These are phyloP conservation scores for Nycticorax nycticorax DNA, from an alignment of 2,113 vertebrate species.

Conservation along the genomic window DNA sequence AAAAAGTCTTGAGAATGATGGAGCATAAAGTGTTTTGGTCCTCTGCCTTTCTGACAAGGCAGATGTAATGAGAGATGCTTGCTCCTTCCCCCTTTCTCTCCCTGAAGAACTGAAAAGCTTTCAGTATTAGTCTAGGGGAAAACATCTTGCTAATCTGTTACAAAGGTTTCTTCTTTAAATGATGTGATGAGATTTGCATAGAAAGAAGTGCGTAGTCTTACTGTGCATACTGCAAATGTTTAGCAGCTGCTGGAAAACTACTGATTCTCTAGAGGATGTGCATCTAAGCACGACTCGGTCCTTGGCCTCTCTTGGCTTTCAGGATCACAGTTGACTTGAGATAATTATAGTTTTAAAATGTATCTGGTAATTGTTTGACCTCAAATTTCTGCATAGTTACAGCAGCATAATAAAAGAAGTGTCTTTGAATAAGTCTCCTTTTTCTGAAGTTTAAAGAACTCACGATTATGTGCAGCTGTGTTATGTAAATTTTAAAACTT, in stretches of 20 bases:
- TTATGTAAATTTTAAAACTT: neutral
- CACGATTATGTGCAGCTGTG: neutral
- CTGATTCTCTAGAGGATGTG: neutral
- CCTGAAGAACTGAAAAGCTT: neutral
- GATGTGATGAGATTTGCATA: neutral
- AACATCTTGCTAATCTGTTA: neutral
- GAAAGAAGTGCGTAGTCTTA: neutral
- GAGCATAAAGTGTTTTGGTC: neutral
- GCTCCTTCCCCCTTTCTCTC: neutral
- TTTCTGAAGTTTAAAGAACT: neutral
- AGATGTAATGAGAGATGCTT: neutral
- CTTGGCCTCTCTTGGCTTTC: neutral
- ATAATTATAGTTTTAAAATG: neutral
- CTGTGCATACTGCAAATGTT: neutral
- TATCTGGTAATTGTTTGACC: neutral
- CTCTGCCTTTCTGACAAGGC: neutral
- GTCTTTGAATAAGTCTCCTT: neutral
- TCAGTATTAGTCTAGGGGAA: neutral
- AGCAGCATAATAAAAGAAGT: neutral
- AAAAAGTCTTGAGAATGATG: neutral
- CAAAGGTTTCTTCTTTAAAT: neutral
- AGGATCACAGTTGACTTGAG: neutral
- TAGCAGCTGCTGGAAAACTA: neutral
- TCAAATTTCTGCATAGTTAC: neutral
- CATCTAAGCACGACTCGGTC: neutral